Percentiles rank a stretch among this genome's conserved stretches.
These are phyloP conservation scores for Amphimallon solstitiale DNA, from an alignment of 2,888 invertebrate species.

Conservation along the genomic window DNA sequence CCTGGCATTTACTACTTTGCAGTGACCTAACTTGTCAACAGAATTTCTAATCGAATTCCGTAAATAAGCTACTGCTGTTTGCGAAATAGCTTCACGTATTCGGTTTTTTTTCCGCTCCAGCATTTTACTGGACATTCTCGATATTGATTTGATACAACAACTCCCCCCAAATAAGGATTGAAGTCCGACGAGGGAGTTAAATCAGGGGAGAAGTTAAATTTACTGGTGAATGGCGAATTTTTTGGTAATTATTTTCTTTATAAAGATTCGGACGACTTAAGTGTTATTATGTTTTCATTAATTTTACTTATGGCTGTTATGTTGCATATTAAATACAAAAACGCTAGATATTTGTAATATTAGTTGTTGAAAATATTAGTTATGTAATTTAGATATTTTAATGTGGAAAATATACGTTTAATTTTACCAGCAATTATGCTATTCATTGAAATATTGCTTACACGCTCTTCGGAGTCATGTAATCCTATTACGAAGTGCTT, in stretches of 20 bases:
- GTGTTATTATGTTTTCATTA: too few species aligned
- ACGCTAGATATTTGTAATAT: too few species aligned
- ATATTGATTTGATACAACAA: conserved; percentile 14
- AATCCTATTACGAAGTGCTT: too few species aligned
- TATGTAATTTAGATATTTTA: too few species aligned
- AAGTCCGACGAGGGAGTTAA: not conserved
- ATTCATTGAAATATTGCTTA: too few species aligned
- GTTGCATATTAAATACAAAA: too few species aligned
- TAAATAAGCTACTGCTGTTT: conserved; percentile 23
- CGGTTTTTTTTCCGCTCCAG: conserved; percentile 11
- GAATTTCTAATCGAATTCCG: conserved; percentile 28
- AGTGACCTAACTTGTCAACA: conserved; percentile 20
- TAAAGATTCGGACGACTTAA: too few species aligned
- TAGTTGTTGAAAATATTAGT: too few species aligned
- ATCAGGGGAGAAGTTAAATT: conserved; percentile 21
- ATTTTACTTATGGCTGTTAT: too few species aligned
- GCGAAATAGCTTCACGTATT: conserved; percentile 26
- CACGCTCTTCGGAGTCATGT: too few species aligned
- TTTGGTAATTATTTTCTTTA: not conserved
- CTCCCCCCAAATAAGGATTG: conserved; percentile 3
- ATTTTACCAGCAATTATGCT: too few species aligned
- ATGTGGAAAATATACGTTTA: too few species aligned
- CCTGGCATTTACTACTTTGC: conserved; percentile 3
- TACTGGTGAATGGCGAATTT: conserved; percentile 10
- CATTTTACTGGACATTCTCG: conserved; percentile 14